Conservation (phyloP, 2,888 invertebrate species). For the Pachydiplax longipennis region DNA sequence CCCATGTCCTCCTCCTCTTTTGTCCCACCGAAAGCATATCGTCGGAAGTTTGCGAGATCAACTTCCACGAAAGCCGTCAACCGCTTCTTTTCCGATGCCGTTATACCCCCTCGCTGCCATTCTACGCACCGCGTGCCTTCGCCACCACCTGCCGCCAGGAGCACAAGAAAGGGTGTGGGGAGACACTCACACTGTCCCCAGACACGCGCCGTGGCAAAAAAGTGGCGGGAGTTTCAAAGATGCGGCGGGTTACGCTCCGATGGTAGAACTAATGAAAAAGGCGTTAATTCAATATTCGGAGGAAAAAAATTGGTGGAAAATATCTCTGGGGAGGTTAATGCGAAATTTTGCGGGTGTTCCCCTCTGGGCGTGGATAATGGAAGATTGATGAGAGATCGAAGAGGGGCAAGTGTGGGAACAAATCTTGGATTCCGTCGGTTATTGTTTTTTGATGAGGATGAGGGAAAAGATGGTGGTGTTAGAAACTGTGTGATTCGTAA, state of each 20-base stretch:
- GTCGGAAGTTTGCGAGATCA: neutral
- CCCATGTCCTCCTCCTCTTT: neutral
- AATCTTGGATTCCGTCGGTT: too few relatives aligned
- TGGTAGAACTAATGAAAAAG: neutral
- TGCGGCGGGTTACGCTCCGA: neutral
- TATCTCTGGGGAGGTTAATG: neutral
- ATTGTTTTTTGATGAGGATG: too few relatives aligned
- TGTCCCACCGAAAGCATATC: neutral
- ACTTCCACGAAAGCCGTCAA: neutral
- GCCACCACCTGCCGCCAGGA: constrained; percentile 9
- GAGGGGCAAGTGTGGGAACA: neutral
- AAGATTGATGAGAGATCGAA: neutral
- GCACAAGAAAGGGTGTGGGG: neutral
- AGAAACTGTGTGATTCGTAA: too few relatives aligned
- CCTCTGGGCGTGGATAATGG: neutral
- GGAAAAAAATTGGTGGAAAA: neutral
- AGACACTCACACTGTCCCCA: neutral
- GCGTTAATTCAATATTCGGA: neutral
- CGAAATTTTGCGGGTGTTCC: neutral
- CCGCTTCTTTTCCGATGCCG: neutral
- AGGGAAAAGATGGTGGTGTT: too few relatives aligned
- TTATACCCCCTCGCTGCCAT: neutral
- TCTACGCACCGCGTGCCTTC: constrained; percentile 4
- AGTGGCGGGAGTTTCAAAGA: neutral
- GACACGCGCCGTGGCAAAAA: neutral